A percentile compares a stretch with the other conserved stretches of the same genome.
Conservation (phyloP, 2,113 vertebrate genomes). For the Myiozetetes cayanensis region DNA sequence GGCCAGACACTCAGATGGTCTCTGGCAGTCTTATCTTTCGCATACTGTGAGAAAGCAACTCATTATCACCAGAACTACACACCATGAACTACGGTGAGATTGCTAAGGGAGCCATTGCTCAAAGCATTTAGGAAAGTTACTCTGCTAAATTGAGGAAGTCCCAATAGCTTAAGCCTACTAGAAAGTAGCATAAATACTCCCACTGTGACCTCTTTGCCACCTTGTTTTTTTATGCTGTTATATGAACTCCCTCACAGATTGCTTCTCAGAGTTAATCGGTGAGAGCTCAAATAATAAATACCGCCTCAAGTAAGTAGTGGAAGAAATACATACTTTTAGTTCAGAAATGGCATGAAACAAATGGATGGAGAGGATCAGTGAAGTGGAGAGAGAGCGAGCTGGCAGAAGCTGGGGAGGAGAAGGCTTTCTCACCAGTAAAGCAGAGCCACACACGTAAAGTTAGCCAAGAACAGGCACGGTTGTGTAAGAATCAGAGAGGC, state of each 20-base stretch:
- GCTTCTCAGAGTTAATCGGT: neutral
- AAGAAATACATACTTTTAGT: neutral
- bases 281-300: neutral
- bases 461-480: neutral
- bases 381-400: neutral
- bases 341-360: neutral
- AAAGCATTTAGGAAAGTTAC: neutral
- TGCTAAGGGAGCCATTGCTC: neutral
- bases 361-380: neutral
- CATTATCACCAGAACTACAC: neutral
- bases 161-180: neutral
- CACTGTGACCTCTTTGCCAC: neutral
- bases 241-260: neutral
- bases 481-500: neutral
- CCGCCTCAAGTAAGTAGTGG: neutral
- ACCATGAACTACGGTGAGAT: neutral
- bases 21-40: neutral
- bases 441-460: neutral
- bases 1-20: neutral
- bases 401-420: neutral
- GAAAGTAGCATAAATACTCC: neutral
- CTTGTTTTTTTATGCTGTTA: neutral
- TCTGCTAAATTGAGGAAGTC: neutral
- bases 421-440: neutral
- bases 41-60: neutral